Evolutionary conservation across 2,797 vertebrate species (phyloP).

Genomic region (Gila robusta): DNA sequence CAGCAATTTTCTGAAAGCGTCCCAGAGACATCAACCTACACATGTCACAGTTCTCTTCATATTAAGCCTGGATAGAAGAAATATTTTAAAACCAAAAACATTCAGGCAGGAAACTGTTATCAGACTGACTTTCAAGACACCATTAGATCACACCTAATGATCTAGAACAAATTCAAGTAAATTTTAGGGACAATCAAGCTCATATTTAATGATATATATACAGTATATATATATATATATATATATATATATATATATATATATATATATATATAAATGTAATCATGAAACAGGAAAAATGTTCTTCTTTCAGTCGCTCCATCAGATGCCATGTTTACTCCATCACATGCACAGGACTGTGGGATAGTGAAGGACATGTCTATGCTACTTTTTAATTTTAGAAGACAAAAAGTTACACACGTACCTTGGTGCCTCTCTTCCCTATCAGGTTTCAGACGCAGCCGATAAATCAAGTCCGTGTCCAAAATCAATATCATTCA

Average conservation of each 20-base stretch:
- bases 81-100: not conserved
- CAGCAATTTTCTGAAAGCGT: not conserved
- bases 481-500: constrained; percentile 42
- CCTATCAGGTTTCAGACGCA: not conserved
- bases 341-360: not conserved
- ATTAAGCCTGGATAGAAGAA: not conserved
- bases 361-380: not conserved
- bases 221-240: not conserved
- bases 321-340: not conserved
- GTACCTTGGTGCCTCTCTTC: not conserved
- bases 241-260: not conserved
- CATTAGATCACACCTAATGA: not conserved
- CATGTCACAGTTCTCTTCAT: not conserved
- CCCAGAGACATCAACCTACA: not conserved
- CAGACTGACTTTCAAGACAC: not conserved
- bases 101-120: not conserved
- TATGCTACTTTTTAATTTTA: not conserved
- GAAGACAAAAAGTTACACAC: not conserved
- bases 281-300: not conserved
- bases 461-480: constrained; percentile 22
- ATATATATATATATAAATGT: not conserved
- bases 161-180: not conserved
- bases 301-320: not conserved
- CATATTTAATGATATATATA: not conserved
- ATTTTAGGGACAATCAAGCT: not conserved